Evolutionary conservation across 2,888 invertebrate species (phyloP), one percentile per base, ranked within the genome.

Genomic region (Caenorhabditis wallacei): DNA sequence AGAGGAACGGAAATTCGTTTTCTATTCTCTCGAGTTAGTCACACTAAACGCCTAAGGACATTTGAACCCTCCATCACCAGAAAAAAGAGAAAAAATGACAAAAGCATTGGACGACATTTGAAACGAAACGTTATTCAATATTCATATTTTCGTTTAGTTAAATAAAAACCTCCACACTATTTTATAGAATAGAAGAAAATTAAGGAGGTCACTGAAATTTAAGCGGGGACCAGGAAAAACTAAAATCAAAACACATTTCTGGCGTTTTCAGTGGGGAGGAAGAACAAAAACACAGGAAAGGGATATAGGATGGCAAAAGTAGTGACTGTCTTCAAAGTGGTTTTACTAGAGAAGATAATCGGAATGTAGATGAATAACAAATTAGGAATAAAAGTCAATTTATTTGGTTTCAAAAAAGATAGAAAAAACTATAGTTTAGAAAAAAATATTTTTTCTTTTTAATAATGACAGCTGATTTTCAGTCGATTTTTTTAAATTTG

Each of bases 241-340:
- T 22, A 11, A 64, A 46, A 69, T 16, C 61, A 61, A 61, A 61
- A 61, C 61, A 61, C 61, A 61, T 43, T 43, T 37, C 10, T 16
- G 2, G 11, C 35, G 30, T 30, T 20, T 20, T 35, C 20, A 30
- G 30, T 8, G 3, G 30, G n/a, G n/a, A n/a, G n/a, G n/a, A n/a
- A n/a, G n/a, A n/a, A n/a, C 20, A 63, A 11, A 59, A 68, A 24
- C 56, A 75, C 75, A 66, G 75, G 75, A 68, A 75, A 40, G 57
- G 51, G 40, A 48, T 56, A 75, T 75, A 59, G 75, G 59, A 59
- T 75, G 22, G 24, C 75, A 24, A 18, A 48, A 5, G 30, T 3
- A 8, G 46, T 48, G 46, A 53, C 71, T 72, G 20, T 59, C 35
- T 30, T 30, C n/a, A 43, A 59, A 59, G 37, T 59, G 40, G 35